These are phyloP conservation scores for Terrapene triunguis DNA, from an alignment of 2,113 vertebrate genomes.

Conservation along the genomic window DNA sequence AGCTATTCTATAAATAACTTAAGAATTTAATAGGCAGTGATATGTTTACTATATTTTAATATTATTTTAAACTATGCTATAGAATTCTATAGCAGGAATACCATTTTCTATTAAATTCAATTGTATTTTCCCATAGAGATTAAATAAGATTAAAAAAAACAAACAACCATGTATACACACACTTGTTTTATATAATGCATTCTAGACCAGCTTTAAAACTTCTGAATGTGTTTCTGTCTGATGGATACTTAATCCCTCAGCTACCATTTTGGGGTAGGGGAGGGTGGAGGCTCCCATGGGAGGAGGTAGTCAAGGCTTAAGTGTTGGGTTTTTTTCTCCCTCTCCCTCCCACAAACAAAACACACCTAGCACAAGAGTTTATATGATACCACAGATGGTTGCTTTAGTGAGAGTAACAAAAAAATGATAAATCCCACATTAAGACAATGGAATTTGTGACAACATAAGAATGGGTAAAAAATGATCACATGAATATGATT, in stretches of 20 bases:
- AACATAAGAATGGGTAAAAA: background rate
- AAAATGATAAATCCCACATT: background rate
- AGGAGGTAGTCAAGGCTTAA: conserved; percentile 51
- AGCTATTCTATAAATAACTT: conserved; percentile 12
- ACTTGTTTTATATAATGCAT: background rate
- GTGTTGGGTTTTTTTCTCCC: conserved; percentile 52
- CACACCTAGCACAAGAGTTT: conserved; percentile 22
- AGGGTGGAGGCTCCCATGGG: conserved; percentile 54
- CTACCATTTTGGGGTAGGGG: conserved; percentile 25
- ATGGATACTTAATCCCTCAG: conserved; percentile 12
- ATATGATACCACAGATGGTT: background rate
- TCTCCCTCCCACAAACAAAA: background rate
- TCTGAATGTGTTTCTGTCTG: background rate
- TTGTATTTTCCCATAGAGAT: background rate
- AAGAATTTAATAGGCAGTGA: background rate
- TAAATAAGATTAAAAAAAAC: background rate
- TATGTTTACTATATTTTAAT: background rate
- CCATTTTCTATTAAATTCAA: background rate
- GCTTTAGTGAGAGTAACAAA: background rate
- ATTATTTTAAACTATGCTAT: background rate
- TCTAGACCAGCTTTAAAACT: conserved; percentile 17
- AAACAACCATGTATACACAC: background rate
- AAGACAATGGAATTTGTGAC: background rate
- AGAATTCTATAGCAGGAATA: background rate
- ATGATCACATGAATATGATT: background rate